Percentiles rank a stretch among this genome's conserved stretches.
Conservation (phyloP, 2,888 invertebrate species). For the Peribatodes rhomboidaria region DNA sequence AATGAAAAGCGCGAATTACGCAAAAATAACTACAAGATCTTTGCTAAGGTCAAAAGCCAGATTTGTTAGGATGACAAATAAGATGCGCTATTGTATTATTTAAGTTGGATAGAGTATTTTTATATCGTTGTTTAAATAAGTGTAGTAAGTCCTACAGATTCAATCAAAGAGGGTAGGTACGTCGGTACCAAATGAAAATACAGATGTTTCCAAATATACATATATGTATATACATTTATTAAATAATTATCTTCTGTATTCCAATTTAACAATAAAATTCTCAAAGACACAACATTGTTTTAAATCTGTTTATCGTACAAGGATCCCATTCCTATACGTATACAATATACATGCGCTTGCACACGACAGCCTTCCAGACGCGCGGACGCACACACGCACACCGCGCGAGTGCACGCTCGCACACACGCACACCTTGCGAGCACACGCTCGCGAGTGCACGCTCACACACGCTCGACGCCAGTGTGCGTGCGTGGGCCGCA, state of each 20-base stretch:
- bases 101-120: too few species aligned
- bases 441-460: too few species aligned
- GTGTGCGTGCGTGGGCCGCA: neutral
- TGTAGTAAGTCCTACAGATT: neutral
- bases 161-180: neutral
- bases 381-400: conserved; percentile 68
- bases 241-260: conserved; percentile 86
- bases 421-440: too few species aligned
- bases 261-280: conserved; percentile 87
- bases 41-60: too few species aligned
- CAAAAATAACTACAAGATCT: too few species aligned
- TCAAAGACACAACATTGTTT: conserved; percentile 86
- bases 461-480: too few species aligned
- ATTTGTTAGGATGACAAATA: too few species aligned
- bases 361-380: conserved; percentile 41
- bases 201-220: conserved; percentile 85
- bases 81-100: too few species aligned
- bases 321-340: conserved; percentile 74
- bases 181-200: conserved; percentile 56
- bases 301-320: conserved; percentile 78
- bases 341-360: conserved; percentile 47
- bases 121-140: too few species aligned
- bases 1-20: too few species aligned
- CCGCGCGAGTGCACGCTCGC: neutral
- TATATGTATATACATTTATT: conserved; percentile 87